Percentiles rank a stretch among this genome's conserved stretches.
Evolutionary conservation across 2,888 invertebrate species (phyloP).

Genomic region (Cataglyphis livida): DNA sequence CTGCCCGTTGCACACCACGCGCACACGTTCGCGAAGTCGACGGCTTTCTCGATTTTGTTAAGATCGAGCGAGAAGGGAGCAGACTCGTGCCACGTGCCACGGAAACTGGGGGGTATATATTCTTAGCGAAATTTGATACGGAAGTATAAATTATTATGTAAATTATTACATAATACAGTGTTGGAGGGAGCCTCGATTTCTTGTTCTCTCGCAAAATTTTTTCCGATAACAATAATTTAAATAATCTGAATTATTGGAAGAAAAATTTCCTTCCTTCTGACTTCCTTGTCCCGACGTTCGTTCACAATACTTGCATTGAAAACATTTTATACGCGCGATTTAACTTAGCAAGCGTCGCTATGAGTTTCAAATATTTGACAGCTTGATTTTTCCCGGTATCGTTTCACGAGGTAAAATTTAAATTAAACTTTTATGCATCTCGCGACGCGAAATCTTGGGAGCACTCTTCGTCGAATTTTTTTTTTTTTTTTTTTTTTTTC

Average conservation of each 20-base stretch:
- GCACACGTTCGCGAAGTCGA: not conserved
- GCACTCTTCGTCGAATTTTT: slow-evolving; percentile 21
- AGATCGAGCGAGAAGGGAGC: not conserved
- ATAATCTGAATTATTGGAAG: not conserved
- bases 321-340: not conserved
- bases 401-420: not conserved
- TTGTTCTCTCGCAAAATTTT: not conserved
- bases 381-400: not conserved
- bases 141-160: slow-evolving; percentile 24
- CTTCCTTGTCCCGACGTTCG: not conserved
- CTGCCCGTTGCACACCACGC: slow-evolving; percentile 28
- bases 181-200: not conserved
- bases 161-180: slow-evolving; percentile 9
- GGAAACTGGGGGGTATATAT: not conserved
- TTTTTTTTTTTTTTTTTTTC: not conserved
- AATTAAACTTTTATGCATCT: not conserved
- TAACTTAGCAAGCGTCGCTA: not conserved
- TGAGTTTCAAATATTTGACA: not conserved
- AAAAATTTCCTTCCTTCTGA: not conserved
- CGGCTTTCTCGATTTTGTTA: slow-evolving; percentile 10
- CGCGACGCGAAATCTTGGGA: slow-evolving; percentile 8
- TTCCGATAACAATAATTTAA: not conserved
- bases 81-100: not conserved
- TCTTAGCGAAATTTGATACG: not conserved
- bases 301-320: not conserved